Evolutionary conservation across 2,113 vertebrate species (phyloP), one percentile per base, ranked within the genome.

Genomic region (Todiramphus saurophagus): DNA sequence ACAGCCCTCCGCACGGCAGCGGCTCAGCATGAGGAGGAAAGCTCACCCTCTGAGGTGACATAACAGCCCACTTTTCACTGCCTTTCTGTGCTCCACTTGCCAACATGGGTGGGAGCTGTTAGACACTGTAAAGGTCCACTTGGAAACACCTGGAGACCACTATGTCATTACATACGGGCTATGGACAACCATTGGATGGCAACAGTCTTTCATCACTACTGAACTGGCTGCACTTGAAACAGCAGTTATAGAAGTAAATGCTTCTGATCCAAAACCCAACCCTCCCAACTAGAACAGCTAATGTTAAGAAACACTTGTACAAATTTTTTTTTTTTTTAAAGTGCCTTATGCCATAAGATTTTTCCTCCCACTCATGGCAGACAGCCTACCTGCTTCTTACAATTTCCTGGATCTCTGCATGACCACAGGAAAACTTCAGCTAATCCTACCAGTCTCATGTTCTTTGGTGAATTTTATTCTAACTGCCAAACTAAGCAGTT

Each of bases 361-460:
- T 97, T 97, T 97, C 97, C 96, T 97, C 95, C 95, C 87, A 94
- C 93, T 95, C 95, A 95, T 91, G 91, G 96, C 91, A 96, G 85
- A 86, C 70, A 93, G 95, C 96, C 95, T 97, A 95, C 96, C 96
- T 96, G 91, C 96, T 97, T 96, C 96, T 96, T 96, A 94, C 91
- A 95, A 96, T 97, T 97, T 97, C 96, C 96, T 96, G 96, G 94
- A 95, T 93, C 91, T 90, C 88, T 94, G 89, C 53, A 89, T 25
- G 63, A 96, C 97, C 96, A 90, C 94, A 97, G 96, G 94, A 97
- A 97, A 97, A 96, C 91, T 94, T 95, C 94, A 95, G 91, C 96
- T 97, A 97, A 97, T 96, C 94, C 96, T 96, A 88, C 95, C 87
- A 96, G 95, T 94, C 93, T 97, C 91, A 84, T 95, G 95, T 96